These are phyloP conservation scores for Cladorhizidae sp. DNA, from an alignment of 37 sponge, comb jelly and placozoan genomes.

Conservation along the genomic window DNA sequence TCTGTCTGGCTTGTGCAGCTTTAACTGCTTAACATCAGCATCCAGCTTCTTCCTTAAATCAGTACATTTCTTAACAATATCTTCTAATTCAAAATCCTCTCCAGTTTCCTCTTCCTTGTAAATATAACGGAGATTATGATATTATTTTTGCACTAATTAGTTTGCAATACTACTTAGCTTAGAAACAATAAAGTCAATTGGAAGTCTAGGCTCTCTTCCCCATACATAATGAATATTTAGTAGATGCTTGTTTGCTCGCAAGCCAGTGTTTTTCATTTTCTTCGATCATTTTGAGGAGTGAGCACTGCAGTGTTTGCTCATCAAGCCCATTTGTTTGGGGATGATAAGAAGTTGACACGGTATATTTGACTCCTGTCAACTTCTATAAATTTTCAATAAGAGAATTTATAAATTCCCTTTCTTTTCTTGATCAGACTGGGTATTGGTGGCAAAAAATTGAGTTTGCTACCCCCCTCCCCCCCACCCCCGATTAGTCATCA, in stretches of 20 bases:
- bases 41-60: conserved; percentile 3
- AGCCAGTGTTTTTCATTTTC: conserved; percentile 31
- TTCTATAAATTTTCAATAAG: conserved; percentile 8
- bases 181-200: conserved; percentile 20
- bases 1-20: conserved; percentile 40
- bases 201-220: conserved; percentile 12
- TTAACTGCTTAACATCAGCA: background rate
- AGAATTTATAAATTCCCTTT: conserved; percentile 40
- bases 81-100: background rate
- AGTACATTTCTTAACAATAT: background rate
- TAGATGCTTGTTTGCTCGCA: conserved; percentile 36
- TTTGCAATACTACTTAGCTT: too few species aligned
- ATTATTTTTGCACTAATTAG: too few species aligned
- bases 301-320: conserved; percentile 33
- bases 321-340: conserved; percentile 57
- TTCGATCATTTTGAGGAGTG: conserved; percentile 12
- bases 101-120: background rate
- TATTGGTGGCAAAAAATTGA: too few species aligned
- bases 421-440: conserved; percentile 42
- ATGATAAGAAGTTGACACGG: background rate
- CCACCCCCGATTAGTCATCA: conserved; percentile 8
- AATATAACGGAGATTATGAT: background rate
- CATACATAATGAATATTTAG: conserved; percentile 37
- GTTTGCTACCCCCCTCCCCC: background rate
- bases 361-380: conserved; percentile 23